Percentiles rank a stretch among this genome's conserved stretches.
These are phyloP conservation scores for Poliocrania exsul DNA, from an alignment of 2,797 vertebrate genomes.

Conservation along the genomic window DNA sequence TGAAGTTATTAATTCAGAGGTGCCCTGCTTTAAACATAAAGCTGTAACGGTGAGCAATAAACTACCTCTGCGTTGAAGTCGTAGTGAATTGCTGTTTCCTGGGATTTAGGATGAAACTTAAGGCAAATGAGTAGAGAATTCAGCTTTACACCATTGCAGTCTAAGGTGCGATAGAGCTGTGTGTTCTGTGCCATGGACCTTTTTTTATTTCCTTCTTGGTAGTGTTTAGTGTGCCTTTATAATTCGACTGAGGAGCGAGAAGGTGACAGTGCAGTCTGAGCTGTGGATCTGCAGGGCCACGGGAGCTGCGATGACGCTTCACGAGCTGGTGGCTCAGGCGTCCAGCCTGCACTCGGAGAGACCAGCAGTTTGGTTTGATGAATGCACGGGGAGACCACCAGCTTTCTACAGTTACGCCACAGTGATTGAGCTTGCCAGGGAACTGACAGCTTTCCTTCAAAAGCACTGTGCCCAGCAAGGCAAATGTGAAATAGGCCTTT, in stretches of 20 bases:
- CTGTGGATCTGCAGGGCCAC: not conserved
- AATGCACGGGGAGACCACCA: conserved; percentile 29
- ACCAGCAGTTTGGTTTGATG: conserved; percentile 83
- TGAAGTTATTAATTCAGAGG: not conserved
- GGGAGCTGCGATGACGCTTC: conserved; percentile 71
- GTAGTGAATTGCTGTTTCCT: not conserved
- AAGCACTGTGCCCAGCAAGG: conserved; percentile 44
- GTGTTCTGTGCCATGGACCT: fast-evolving
- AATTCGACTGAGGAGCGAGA: not conserved
- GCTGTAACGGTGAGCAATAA: fast-evolving
- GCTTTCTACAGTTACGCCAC: conserved; percentile 75
- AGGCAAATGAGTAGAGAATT: too few relatives aligned
- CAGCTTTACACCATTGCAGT: fast-evolving
- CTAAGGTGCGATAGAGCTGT: not conserved
- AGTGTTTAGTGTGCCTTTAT: fast-evolving
- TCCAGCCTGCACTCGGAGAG: conserved; percentile 67
- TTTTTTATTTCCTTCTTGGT: fast-evolving
- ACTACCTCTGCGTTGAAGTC: fast-evolving
- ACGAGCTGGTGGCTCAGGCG: conserved; percentile 78
- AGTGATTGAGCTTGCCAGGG: conserved; percentile 61
- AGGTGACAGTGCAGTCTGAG: fast-evolving
- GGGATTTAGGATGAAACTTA: too few relatives aligned
- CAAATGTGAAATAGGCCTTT: conserved; percentile 83
- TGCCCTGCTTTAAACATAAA: not conserved
- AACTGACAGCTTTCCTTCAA: conserved; percentile 78